Evolutionary conservation across 2,888 invertebrate genomes (phyloP).

Genomic region (Phanerotoma sp.): DNA sequence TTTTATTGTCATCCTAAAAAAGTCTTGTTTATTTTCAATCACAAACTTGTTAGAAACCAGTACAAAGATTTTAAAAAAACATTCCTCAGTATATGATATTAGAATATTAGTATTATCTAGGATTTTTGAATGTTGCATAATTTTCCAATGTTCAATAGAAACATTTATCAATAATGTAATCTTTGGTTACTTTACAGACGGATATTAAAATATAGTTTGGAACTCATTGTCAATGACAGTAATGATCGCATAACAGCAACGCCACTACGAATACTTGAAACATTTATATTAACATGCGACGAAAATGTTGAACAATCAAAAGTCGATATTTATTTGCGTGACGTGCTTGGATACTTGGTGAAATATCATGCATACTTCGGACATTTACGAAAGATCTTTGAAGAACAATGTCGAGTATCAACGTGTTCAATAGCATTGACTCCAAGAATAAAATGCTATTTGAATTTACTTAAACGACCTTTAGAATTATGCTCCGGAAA

Average conservation of each 20-base stretch:
- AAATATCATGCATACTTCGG: conserved; percentile 67
- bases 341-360: conserved; percentile 50
- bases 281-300: conserved; percentile 62
- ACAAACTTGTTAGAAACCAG: no score
- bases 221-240: conserved; percentile 57
- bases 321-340: conserved; percentile 52
- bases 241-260: conserved; percentile 58
- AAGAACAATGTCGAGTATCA: conserved; percentile 69
- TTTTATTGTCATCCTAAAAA: no score
- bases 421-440: conserved; percentile 71
- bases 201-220: conserved; percentile 61
- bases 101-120: no score
- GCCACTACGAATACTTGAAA: conserved; percentile 76
- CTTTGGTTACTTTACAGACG: conserved; percentile 52
- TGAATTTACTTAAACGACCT: conserved; percentile 77
- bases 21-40: no score
- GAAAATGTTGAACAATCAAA: conserved; percentile 43
- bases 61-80: no score
- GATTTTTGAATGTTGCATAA: no score
- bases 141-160: neutral
- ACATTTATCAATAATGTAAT: neutral
- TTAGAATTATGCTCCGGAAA: conserved; percentile 62
- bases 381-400: conserved; percentile 70
- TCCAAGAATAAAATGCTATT: conserved; percentile 70
- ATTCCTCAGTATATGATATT: no score